Percentiles rank a stretch among this genome's conserved stretches.
These are phyloP conservation scores for Dynastes tityus DNA, from an alignment of 2,888 invertebrate genomes.

Conservation along the genomic window DNA sequence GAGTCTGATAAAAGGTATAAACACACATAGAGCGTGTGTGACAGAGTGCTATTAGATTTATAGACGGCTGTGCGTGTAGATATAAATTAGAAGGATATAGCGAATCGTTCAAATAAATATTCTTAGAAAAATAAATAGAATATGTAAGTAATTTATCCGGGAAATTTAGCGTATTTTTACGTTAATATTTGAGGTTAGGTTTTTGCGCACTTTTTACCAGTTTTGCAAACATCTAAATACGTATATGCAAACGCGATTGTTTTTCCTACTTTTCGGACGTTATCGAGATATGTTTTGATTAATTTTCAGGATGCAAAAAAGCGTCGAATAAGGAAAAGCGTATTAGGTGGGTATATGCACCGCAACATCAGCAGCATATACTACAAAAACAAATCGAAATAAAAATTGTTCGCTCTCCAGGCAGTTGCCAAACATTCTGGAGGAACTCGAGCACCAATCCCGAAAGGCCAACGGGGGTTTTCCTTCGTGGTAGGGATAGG, in stretches of 20 bases:
- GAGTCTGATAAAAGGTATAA: conserved; percentile 45
- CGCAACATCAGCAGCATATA: conserved; percentile 29
- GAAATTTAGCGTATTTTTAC: not conserved
- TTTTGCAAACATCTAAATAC: not conserved
- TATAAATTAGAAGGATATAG: not conserved
- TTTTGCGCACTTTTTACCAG: not conserved
- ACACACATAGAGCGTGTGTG: conserved; percentile 27
- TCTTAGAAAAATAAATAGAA: not conserved
- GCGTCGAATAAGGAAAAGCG: not conserved
- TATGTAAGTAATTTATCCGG: conserved; percentile 10
- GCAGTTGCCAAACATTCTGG: conserved; percentile 61
- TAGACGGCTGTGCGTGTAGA: conserved; percentile 13
- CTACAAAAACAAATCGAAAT: conserved; percentile 52
- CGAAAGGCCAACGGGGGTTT: conserved; percentile 51
- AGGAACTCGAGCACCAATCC: conserved; percentile 59
- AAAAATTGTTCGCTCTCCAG: conserved; percentile 55
- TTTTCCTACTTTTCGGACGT: not conserved
- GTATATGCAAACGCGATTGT: no score
- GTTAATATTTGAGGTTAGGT: conserved; percentile 27
- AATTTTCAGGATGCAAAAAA: not conserved
- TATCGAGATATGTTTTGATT: not conserved
- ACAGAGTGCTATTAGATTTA: conserved; percentile 16
- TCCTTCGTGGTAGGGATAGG: conserved; percentile 39
- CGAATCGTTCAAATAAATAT: not conserved
- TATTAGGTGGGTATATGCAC: conserved; percentile 15